These are phyloP conservation scores for Gyrodactylus bullatarudis DNA, from an alignment of 1,140 invertebrate species.

Conservation along the genomic window DNA sequence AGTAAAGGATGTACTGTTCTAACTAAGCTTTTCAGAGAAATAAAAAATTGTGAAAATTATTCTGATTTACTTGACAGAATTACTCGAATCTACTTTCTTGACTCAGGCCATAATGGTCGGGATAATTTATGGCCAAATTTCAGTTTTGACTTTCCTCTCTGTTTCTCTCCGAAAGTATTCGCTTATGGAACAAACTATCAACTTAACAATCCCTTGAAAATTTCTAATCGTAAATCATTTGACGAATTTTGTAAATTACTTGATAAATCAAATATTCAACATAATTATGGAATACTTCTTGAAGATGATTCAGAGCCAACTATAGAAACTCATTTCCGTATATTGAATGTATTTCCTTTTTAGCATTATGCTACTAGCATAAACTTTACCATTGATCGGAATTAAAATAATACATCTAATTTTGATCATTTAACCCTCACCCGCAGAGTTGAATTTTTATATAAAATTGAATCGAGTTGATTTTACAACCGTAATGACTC, in stretches of 20 bases:
- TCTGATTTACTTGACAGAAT: background rate
- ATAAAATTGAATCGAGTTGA: too few relatives aligned
- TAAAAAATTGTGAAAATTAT: background rate
- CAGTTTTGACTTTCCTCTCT: background rate
- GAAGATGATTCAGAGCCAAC: background rate
- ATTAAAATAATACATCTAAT: too few relatives aligned
- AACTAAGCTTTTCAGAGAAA: background rate
- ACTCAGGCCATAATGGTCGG: background rate
- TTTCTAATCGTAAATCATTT: background rate
- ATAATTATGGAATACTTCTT: background rate
- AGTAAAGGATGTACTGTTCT: constrained; percentile 1
- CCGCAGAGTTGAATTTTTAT: too few relatives aligned
- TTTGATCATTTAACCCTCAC: too few relatives aligned
- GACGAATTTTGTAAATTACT: background rate
- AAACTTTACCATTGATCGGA: too few relatives aligned
- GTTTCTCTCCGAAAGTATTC: background rate
- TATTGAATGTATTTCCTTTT: background rate
- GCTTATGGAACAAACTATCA: background rate
- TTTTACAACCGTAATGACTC: too few relatives aligned
- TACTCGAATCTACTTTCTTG: background rate
- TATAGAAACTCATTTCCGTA: constrained; percentile 4
- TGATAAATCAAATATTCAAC: background rate
- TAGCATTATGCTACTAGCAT: too few relatives aligned
- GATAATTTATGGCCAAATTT: constrained; percentile 2
- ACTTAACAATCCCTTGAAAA: background rate